Conservation (phyloP, 2,888 invertebrate genomes). For the Leptothorax acervorum region DNA sequence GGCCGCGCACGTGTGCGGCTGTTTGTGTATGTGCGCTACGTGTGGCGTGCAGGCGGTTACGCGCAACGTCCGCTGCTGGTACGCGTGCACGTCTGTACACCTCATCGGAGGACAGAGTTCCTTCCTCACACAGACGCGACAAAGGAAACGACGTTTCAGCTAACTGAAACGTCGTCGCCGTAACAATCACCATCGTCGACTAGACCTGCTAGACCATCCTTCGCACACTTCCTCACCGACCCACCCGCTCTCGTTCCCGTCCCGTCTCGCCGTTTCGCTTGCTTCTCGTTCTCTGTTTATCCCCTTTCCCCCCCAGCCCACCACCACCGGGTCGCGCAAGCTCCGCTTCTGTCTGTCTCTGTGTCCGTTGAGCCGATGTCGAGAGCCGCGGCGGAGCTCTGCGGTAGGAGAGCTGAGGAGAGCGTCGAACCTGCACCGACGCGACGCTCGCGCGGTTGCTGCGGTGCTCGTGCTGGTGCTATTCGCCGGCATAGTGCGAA, state of each 20-base stretch:
- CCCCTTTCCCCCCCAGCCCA: neutral
- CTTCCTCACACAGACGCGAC: conserved; percentile 66
- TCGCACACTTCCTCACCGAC: neutral
- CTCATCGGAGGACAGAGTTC: conserved; percentile 43
- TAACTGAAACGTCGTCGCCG: conserved; percentile 74
- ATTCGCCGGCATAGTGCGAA: conserved; percentile 58
- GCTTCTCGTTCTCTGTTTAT: conserved; percentile 6
- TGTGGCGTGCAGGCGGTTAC: conserved; percentile 12
- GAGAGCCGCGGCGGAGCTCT: conserved; percentile 36
- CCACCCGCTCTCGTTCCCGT: conserved; percentile 14
- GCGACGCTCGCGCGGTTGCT: conserved; percentile 15
- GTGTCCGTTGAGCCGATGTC: conserved; percentile 33
- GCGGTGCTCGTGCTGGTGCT: conserved; percentile 24
- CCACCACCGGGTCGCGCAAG: conserved; percentile 8
- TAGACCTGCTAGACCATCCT: conserved; percentile 57
- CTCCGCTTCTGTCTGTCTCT: conserved; percentile 24
- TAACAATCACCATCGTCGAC: conserved; percentile 74
- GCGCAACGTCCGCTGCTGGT: neutral
- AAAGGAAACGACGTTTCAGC: conserved; percentile 76
- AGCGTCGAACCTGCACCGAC: conserved; percentile 31
- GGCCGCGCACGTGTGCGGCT: conserved; percentile 18
- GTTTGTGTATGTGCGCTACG: conserved; percentile 35
- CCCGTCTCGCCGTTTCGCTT: conserved; percentile 40
- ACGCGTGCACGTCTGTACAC: conserved; percentile 43
- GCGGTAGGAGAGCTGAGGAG: conserved; percentile 10